A percentile compares a stretch with the other conserved stretches of the same genome.
Conservation (phyloP, 2,888 invertebrate species). For the Ypsolopha sequella region DNA sequence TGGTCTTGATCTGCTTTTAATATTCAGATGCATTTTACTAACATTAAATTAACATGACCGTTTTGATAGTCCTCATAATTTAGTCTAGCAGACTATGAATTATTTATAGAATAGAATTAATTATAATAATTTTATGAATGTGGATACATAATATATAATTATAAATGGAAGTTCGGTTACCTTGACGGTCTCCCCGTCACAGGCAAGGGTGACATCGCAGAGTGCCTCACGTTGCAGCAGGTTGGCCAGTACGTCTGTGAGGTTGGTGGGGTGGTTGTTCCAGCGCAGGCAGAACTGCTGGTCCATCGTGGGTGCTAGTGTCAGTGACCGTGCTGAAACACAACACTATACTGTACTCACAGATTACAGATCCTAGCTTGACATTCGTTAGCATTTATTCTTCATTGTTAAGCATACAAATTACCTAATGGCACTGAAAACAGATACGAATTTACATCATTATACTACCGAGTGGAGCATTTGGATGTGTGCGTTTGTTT, state of each 20-base stretch:
- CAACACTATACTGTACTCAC: slow-evolving; percentile 14
- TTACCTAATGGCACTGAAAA: slow-evolving; percentile 20
- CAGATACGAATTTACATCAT: slow-evolving; percentile 39
- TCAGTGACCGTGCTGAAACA: slow-evolving; percentile 68
- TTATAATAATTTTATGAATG: too few relatives aligned
- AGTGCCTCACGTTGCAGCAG: slow-evolving; percentile 89
- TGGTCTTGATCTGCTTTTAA: too few relatives aligned
- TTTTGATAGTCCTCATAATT: too few relatives aligned
- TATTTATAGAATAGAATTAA: not conserved
- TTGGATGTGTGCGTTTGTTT: slow-evolving; percentile 29
- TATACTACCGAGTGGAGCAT: slow-evolving; percentile 7
- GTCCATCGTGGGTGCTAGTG: slow-evolving; percentile 74
- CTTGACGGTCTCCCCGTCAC: slow-evolving; percentile 91
- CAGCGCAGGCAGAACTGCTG: slow-evolving; percentile 94
- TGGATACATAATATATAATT: too few relatives aligned
- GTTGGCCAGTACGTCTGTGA: slow-evolving; percentile 91
- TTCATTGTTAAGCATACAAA: slow-evolving; percentile 2
- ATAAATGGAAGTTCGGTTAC: slow-evolving; percentile 29
- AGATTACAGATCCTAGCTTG: not conserved
- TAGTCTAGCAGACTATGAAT: not conserved
- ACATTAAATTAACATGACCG: too few relatives aligned
- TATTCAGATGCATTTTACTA: too few relatives aligned
- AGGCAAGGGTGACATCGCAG: slow-evolving; percentile 93
- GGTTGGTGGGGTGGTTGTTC: slow-evolving; percentile 94
- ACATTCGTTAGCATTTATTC: slow-evolving; percentile 10